These are phyloP conservation scores for Neolamprologus ventralis DNA, from an alignment of 2,113 vertebrate species.

Conservation along the genomic window DNA sequence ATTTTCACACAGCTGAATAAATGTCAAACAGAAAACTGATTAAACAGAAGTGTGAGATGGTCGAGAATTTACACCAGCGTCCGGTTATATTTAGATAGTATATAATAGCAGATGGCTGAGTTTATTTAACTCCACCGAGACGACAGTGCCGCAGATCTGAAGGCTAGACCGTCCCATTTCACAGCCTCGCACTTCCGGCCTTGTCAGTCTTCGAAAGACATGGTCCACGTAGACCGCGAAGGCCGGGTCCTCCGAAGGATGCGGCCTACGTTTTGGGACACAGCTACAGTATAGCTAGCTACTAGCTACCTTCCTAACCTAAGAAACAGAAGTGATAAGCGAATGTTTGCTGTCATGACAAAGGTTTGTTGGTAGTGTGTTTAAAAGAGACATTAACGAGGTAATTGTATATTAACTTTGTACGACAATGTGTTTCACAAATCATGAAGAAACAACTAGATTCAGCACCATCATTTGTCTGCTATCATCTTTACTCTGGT, in stretches of 20 bases:
- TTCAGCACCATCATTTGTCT: neutral
- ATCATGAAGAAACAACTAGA: neutral
- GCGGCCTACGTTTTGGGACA: neutral
- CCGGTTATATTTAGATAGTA: neutral
- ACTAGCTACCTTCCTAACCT: neutral
- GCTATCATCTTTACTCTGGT: neutral
- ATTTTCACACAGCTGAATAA: neutral
- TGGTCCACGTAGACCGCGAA: rapidly evolving
- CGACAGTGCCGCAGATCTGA: rapidly evolving
- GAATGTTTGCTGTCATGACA: neutral
- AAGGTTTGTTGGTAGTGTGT: neutral
- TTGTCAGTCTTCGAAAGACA: rapidly evolving
- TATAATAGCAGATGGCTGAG: rapidly evolving
- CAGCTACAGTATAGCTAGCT: neutral
- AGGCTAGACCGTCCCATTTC: neutral
- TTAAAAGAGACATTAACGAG: neutral
- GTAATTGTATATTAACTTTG: neutral
- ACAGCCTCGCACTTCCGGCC: rapidly evolving
- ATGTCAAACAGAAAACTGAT: neutral
- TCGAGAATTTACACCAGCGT: rapidly evolving
- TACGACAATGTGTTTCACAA: neutral
- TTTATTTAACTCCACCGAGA: neutral
- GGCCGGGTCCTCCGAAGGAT: rapidly evolving
- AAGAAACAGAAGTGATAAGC: neutral
- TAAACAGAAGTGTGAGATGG: neutral